Conservation (phyloP, 1,140 invertebrate genomes). For the Colletes gigas region DNA sequence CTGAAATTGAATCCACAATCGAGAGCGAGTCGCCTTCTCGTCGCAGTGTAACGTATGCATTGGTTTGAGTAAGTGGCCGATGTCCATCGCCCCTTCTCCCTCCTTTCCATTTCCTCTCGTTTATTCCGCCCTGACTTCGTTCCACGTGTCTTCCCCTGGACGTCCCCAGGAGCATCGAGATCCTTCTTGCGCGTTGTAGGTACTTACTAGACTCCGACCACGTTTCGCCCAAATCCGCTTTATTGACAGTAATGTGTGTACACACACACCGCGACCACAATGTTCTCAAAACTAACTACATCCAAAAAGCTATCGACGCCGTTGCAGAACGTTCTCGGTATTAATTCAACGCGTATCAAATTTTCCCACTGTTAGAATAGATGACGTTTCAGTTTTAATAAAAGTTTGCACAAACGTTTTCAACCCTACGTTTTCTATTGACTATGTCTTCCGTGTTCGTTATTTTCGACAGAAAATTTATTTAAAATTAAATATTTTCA, state of each 20-base stretch:
- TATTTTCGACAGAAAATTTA: no score
- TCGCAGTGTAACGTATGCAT: slow-evolving; percentile 72
- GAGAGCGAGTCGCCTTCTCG: slow-evolving; percentile 60
- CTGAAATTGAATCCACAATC: slow-evolving; percentile 78
- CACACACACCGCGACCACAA: background rate
- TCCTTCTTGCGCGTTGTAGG: slow-evolving; percentile 24
- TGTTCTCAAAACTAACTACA: no score
- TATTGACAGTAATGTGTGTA: slow-evolving; percentile 35
- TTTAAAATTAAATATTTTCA: no score
- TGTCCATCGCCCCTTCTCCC: slow-evolving; percentile 30
- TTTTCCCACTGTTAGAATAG: no score
- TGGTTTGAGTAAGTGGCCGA: slow-evolving; percentile 60
- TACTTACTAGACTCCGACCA: slow-evolving; percentile 21
- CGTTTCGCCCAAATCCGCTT: slow-evolving; percentile 46
- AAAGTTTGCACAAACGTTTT: no score
- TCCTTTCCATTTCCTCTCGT: slow-evolving; percentile 15
- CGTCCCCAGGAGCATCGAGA: slow-evolving; percentile 8
- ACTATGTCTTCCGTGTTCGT: no score
- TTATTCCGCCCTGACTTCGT: slow-evolving; percentile 11
- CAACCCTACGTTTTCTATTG: no score
- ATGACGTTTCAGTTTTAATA: no score
- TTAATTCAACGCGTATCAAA: no score
- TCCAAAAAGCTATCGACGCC: no score
- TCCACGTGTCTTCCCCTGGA: background rate
- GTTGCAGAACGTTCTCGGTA: no score